A percentile compares a stretch with the other conserved stretches of the same genome.
Evolutionary conservation across 2,888 invertebrate species (phyloP).

Genomic region (Luffia ferchaultella): DNA sequence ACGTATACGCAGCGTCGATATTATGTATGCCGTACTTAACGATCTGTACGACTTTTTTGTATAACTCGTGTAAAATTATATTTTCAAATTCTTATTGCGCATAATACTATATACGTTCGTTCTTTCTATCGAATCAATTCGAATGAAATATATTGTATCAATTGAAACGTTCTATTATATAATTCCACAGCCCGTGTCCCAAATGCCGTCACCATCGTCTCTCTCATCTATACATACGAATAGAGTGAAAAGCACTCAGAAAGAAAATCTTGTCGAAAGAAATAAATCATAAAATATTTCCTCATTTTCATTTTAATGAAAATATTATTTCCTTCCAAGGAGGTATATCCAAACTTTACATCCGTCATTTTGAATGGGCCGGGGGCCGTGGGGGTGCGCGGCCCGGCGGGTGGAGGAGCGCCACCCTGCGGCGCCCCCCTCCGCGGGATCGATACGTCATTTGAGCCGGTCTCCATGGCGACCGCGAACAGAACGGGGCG

Average conservation of each 20-base stretch:
- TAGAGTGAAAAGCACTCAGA: background rate
- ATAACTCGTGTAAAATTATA: no score
- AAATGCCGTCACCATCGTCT: background rate
- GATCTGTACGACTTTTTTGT: no score
- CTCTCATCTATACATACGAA: background rate
- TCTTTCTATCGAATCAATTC: background rate
- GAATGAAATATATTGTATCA: background rate
- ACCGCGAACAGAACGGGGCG: slow-evolving; percentile 64
- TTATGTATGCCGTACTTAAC: no score
- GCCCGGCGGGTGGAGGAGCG: slow-evolving; percentile 55
- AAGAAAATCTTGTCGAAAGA: slow-evolving; percentile 19
- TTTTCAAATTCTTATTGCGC: no score
- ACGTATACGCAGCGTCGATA: no score
- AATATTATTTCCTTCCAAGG: slow-evolving; percentile 63
- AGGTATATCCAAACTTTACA: slow-evolving; percentile 64
- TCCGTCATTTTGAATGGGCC: slow-evolving; percentile 68
- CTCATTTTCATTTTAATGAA: slow-evolving; percentile 62
- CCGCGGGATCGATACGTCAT: slow-evolving; percentile 66
- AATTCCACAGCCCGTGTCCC: background rate
- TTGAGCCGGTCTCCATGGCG: slow-evolving; percentile 66
- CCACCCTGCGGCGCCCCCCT: slow-evolving; percentile 44
- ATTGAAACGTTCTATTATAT: background rate
- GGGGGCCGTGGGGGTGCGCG: slow-evolving; percentile 41
- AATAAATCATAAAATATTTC: slow-evolving; percentile 42
- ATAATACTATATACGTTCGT: no score